phyloP scores from a whole-genome alignment of 2,797 vertebrate species.

The Myotis myotis region DNA sequence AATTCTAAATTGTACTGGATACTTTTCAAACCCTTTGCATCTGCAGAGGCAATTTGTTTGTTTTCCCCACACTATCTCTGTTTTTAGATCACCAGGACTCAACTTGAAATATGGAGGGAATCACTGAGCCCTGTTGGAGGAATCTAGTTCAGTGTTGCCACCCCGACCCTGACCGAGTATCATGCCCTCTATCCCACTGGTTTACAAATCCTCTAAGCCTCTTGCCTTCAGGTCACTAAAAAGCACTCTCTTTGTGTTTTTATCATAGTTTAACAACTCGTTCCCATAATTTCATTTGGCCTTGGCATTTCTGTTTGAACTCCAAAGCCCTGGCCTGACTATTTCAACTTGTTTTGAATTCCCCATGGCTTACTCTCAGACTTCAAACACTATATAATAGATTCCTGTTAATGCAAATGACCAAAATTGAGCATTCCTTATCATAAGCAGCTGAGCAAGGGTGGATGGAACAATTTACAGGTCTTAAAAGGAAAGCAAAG shows the following conservation, averaged over 20 bases:
- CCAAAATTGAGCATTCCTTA: slow-evolving; percentile 8
- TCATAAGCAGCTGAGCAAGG: not conserved
- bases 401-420: slow-evolving; percentile 40
- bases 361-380: not conserved
- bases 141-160: not conserved
- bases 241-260: not conserved
- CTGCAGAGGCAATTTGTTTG: not conserved
- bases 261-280: slow-evolving; percentile 30
- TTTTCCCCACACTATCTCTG: not conserved
- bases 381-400: slow-evolving; percentile 33
- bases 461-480: not conserved
- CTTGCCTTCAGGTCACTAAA: not conserved
- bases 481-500: not conserved
- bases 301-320: slow-evolving; percentile 61
- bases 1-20: not conserved
- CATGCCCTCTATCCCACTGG: not conserved
- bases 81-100: not conserved
- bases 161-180: not conserved
- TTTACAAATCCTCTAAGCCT: not conserved
- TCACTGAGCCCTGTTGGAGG: not conserved
- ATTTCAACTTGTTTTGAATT: slow-evolving; percentile 56
- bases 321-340: slow-evolving; percentile 18
- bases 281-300: slow-evolving; percentile 41
- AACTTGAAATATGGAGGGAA: not conserved
- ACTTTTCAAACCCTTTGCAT: not conserved